phyloP scores from a whole-genome alignment of 2,888 invertebrate genomes.

The Nephrotoma appendiculata region DNA sequence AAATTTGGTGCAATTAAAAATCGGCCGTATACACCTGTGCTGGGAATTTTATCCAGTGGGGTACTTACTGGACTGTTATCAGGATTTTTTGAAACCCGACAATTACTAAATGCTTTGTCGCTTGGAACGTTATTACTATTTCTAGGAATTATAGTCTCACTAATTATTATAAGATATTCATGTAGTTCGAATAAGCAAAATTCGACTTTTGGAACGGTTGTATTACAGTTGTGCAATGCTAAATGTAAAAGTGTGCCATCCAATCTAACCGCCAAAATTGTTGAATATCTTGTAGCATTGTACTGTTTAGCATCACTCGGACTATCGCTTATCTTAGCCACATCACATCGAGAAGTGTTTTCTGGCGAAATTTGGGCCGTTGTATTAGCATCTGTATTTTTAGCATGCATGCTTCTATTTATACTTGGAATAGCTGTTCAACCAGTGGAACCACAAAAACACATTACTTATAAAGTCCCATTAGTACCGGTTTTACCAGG shows the following conservation, averaged over 20 bases:
- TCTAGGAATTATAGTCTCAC: conserved; percentile 78
- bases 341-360: conserved; percentile 20
- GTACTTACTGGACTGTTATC: conserved; percentile 62
- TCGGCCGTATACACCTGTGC: conserved; percentile 55
- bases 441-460: conserved; percentile 21
- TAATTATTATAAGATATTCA: conserved; percentile 61
- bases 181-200: neutral
- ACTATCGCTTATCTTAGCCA: conserved; percentile 23
- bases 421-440: conserved; percentile 25
- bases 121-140: conserved; percentile 78
- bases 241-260: neutral
- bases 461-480: conserved; percentile 51
- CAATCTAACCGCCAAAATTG: neutral
- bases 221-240: neutral
- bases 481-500: conserved; percentile 69
- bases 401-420: conserved; percentile 17
- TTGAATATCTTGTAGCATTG: neutral
- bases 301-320: conserved; percentile 19
- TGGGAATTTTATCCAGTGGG: conserved; percentile 58
- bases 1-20: conserved; percentile 55
- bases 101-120: conserved; percentile 81
- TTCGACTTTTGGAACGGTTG: conserved; percentile 18
- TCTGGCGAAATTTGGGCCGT: conserved; percentile 22
- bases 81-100: conserved; percentile 65
- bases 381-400: conserved; percentile 17